A percentile compares a stretch with the other conserved stretches of the same genome.
These are phyloP conservation scores for Thalpophila matura DNA, from an alignment of 2,888 invertebrate species.

Conservation along the genomic window DNA sequence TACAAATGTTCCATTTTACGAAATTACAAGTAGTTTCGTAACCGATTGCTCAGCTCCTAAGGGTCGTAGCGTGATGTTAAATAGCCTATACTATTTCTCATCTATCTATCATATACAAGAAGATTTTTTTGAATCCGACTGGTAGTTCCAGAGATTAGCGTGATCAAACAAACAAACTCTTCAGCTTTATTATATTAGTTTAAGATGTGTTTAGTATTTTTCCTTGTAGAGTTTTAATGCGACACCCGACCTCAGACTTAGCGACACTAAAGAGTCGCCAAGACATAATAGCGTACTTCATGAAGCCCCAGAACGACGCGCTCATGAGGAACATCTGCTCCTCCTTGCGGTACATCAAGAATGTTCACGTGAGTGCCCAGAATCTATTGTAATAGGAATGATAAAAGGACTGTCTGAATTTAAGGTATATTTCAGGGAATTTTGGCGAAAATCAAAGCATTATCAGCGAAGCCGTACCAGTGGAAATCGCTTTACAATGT, in stretches of 20 bases:
- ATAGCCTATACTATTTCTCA: too few species aligned
- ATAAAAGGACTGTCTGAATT: not conserved
- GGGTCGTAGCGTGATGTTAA: too few species aligned
- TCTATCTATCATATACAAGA: too few species aligned
- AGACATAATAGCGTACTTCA: conserved; percentile 93
- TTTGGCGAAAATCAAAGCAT: conserved; percentile 91
- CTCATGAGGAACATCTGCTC: conserved; percentile 92
- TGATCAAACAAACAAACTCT: too few species aligned
- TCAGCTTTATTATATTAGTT: too few species aligned
- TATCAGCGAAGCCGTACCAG: conserved; percentile 92
- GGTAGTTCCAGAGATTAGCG: too few species aligned
- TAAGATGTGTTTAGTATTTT: too few species aligned
- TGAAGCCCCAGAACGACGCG: conserved; percentile 91
- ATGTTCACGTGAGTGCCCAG: conserved; percentile 89
- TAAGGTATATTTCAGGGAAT: conserved; percentile 88
- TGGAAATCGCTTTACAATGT: conserved; percentile 94
- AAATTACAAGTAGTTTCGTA: too few species aligned
- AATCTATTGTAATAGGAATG: not conserved
- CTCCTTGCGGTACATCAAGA: conserved; percentile 91
- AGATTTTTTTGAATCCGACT: too few species aligned
- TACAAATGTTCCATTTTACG: too few species aligned
- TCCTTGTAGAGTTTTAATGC: conserved; percentile 92
- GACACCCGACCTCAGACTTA: conserved; percentile 93
- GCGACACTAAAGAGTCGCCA: conserved; percentile 91
- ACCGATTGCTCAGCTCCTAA: too few species aligned